Conservation (phyloP, 2,888 invertebrate genomes). For the Muschampia plurimacula region DNA sequence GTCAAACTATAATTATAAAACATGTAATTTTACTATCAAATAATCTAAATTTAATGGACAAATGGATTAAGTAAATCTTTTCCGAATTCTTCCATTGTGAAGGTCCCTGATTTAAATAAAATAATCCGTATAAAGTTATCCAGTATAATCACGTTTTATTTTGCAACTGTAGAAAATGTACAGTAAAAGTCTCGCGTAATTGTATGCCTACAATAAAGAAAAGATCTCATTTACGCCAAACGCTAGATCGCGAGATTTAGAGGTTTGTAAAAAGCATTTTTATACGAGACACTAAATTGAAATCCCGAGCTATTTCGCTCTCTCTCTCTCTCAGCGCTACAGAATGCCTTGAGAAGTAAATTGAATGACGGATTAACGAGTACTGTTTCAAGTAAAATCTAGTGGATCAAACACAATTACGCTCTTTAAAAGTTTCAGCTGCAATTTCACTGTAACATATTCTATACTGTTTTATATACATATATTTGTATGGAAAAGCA, state of each 20-base stretch:
- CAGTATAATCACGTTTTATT: neutral
- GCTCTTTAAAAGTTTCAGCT: neutral
- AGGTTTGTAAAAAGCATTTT: conserved; percentile 10
- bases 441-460: too few species aligned
- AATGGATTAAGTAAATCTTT: neutral
- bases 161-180: neutral
- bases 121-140: neutral
- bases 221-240: conserved; percentile 8
- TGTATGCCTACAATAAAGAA: conserved; percentile 6
- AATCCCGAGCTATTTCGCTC: neutral
- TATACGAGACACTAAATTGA: conserved; percentile 7
- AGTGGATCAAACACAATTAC: neutral
- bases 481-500: too few species aligned
- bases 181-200: neutral
- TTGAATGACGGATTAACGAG: conserved; percentile 12
- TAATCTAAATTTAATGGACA: too few species aligned
- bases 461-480: too few species aligned
- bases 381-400: neutral
- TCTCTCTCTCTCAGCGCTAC: neutral
- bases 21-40: too few species aligned
- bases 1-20: too few species aligned
- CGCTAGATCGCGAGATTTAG: neutral
- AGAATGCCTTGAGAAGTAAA: conserved; percentile 5
- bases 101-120: neutral
- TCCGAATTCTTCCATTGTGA: neutral